A percentile compares a stretch with the other conserved stretches of the same genome.
phyloP scores from a whole-genome alignment of 2,113 vertebrate genomes.

The Miniopterus natalensis region DNA sequence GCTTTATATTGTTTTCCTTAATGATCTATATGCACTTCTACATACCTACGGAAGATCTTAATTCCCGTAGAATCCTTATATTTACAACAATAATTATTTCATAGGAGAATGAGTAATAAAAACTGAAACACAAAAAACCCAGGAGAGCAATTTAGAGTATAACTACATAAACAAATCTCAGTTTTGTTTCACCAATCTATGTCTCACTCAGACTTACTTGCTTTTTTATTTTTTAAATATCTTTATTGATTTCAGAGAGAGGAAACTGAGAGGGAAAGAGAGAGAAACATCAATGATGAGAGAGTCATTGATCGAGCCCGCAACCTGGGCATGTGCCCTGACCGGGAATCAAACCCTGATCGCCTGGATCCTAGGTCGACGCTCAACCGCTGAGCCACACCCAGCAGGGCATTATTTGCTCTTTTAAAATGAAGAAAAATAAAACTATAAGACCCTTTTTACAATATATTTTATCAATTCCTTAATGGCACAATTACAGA shows the following conservation, averaged over 20 bases:
- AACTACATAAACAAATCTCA: not conserved
- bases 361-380: too few species aligned
- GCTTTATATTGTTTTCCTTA: not conserved
- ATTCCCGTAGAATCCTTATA: not conserved
- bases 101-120: slow-evolving; percentile 24
- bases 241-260: too few species aligned
- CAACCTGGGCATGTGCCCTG: too few species aligned
- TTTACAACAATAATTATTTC: not conserved
- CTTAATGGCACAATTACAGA: not conserved
- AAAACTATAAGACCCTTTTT: not conserved
- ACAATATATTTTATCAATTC: not conserved
- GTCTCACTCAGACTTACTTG: not conserved
- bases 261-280: too few species aligned
- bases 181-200: slow-evolving; percentile 1
- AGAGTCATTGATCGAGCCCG: too few species aligned
- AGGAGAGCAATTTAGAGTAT: not conserved
- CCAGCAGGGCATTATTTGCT: not conserved
- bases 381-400: too few species aligned
- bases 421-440: slow-evolving; percentile 17
- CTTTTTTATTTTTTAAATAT: too few species aligned
- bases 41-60: not conserved
- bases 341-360: too few species aligned
- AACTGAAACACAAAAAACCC: slow-evolving; percentile 14
- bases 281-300: too few species aligned
- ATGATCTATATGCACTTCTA: not conserved